Evolutionary conservation across 1,140 invertebrate genomes (phyloP).

Genomic region (Gonatopus flavifemur): DNA sequence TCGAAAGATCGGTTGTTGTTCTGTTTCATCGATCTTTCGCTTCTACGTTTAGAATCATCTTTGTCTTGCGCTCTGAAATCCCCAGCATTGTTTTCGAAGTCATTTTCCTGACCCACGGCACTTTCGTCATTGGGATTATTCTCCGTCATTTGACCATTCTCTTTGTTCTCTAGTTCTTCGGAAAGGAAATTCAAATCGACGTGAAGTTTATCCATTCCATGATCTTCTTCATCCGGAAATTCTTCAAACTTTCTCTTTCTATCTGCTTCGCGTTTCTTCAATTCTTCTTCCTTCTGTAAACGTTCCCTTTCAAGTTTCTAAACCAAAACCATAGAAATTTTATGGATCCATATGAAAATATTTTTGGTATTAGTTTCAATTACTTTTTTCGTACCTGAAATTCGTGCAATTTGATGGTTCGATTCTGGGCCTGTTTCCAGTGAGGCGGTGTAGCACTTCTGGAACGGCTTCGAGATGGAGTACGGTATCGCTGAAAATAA

Average conservation of each 20-base stretch:
- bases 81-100: constrained; percentile 27
- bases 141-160: constrained; percentile 27
- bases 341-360: not conserved
- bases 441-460: constrained; percentile 85
- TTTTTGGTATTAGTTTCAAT: not conserved
- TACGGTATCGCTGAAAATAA: constrained; percentile 77
- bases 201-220: constrained; percentile 29
- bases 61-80: constrained; percentile 24
- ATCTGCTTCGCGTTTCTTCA: constrained; percentile 62
- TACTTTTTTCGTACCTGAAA: constrained; percentile 64
- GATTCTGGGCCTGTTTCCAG: constrained; percentile 83
- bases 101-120: constrained; percentile 19
- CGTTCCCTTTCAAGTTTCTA: constrained; percentile 68
- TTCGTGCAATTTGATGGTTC: constrained; percentile 80
- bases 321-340: constrained; percentile 17
- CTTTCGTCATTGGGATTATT: constrained; percentile 28
- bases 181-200: constrained; percentile 11
- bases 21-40: constrained; percentile 29
- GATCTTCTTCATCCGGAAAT: constrained; percentile 41
- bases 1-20: constrained; percentile 29
- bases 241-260: constrained; percentile 61
- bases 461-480: constrained; percentile 79
- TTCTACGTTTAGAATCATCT: constrained; percentile 33
- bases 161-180: constrained; percentile 24
- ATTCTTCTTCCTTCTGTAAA: constrained; percentile 64